Base-by-base conservation (phyloP, 2,888 invertebrate genomes). In the Limnephilus marmoratus region DNA sequence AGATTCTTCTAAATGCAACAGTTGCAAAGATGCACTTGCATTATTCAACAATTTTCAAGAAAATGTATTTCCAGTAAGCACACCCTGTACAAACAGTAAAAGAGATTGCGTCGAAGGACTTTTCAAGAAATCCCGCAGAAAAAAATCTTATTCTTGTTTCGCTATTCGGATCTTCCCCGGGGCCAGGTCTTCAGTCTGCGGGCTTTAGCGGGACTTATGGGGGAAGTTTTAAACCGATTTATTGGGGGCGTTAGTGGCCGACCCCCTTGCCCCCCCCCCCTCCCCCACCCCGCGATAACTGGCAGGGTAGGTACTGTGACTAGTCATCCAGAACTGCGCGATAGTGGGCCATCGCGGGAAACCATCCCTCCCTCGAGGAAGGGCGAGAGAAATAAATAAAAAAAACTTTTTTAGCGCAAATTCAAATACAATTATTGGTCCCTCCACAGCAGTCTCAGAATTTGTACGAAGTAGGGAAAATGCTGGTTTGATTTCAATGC, bases 141-240 rank as follows among this genome's bases (percentile, higher is more conserved):
- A 37, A n/a, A 41, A 41, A 85, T 86, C 86, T 45, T 86, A 53
- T 87, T 87, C 87, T 68, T 87, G 87, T 87, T 87, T 49, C 34
- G 68, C 31, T 15, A n/a, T 45, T 37, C n/a, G 24, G 34, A 34
- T 83, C 83, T 45, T 87, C 87, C 53, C 29, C 45, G 45, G 85
- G 85, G 53, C 31, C 18, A 24, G 53, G 53, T 18, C 53, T 87
- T 53, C 53, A 45, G 87, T 68, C n/a, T 86, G 34, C 68, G 53
- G 53, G 90, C 15, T 90, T 81, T 90, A 85, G 68, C 85, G 12
- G 85, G 85, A 90, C 90, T 90, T 90, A 85, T 85, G 82, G 90
- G 45, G 45, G 83, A 90, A 90, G 90, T 90, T 90, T 82, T 90
- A 90, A 83, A 85, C 83, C 90, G 90, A 85, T 90, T 85, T 85